Conservation (phyloP, 2,888 invertebrate species). For the Polyploca ridens region DNA sequence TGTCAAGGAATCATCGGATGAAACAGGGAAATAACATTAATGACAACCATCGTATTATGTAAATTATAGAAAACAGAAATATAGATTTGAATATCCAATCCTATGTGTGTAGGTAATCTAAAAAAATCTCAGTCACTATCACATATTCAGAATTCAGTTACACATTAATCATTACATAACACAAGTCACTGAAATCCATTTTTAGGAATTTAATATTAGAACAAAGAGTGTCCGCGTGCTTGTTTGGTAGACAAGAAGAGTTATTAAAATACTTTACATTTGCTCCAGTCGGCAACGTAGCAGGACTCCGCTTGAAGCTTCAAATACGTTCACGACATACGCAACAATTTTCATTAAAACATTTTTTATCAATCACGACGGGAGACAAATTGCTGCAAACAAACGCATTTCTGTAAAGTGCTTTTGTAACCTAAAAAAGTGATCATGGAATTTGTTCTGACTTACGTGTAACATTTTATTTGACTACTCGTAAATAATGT, state of each 20-base stretch:
- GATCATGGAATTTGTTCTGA: slow-evolving; percentile 19
- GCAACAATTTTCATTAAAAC: slow-evolving; percentile 58
- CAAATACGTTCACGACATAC: slow-evolving; percentile 37
- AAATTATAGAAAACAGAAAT: too few species aligned
- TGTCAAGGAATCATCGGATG: neutral
- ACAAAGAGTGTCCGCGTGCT: slow-evolving; percentile 32
- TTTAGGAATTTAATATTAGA: slow-evolving; percentile 50
- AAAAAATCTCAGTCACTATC: too few species aligned
- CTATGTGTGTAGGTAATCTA: too few species aligned
- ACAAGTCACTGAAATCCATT: slow-evolving; percentile 28
- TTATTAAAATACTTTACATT: slow-evolving; percentile 69
- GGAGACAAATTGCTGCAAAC: slow-evolving; percentile 28
- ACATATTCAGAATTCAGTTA: too few species aligned
- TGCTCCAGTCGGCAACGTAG: slow-evolving; percentile 34
- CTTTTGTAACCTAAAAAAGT: slow-evolving; percentile 16
- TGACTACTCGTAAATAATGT: too few species aligned
- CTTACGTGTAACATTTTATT: too few species aligned
- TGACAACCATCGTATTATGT: too few species aligned
- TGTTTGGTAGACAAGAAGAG: slow-evolving; percentile 46
- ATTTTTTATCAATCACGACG: slow-evolving; percentile 42
- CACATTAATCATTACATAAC: neutral
- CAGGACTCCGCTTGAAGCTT: slow-evolving; percentile 34
- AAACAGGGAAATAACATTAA: too few species aligned
- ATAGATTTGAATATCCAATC: too few species aligned
- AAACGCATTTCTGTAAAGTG: slow-evolving; percentile 9